These are phyloP conservation scores for Valencia hispanica DNA, from an alignment of 2,797 vertebrate genomes.

Conservation along the genomic window DNA sequence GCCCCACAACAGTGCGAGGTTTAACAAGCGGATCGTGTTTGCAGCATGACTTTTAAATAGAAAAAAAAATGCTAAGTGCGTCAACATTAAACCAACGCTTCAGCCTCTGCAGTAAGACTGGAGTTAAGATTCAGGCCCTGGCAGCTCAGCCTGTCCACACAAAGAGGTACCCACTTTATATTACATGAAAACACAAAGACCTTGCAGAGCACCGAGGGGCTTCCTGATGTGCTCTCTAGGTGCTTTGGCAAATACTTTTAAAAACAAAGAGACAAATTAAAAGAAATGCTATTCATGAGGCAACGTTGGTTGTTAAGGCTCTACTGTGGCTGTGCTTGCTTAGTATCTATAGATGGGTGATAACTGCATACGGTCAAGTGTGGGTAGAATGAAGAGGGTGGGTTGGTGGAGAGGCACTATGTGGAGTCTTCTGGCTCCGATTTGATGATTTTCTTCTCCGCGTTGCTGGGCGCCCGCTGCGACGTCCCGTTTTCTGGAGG, in stretches of 20 bases:
- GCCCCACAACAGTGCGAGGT: neutral
- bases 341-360: slow-evolving; percentile 81
- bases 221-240: slow-evolving; percentile 68
- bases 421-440: slow-evolving; percentile 97
- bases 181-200: slow-evolving; percentile 81
- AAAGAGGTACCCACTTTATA: slow-evolving; percentile 75
- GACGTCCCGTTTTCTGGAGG: slow-evolving; percentile 90
- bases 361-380: slow-evolving; percentile 77
- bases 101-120: slow-evolving; percentile 11
- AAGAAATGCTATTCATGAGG: slow-evolving; percentile 89
- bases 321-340: slow-evolving; percentile 88
- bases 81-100: neutral
- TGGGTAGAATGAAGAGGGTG: slow-evolving; percentile 58
- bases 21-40: slow-evolving; percentile 1
- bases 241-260: slow-evolving; percentile 78
- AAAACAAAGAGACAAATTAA: slow-evolving; percentile 67
- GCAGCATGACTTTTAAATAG: neutral
- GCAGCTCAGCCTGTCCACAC: slow-evolving; percentile 36
- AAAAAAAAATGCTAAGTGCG: neutral
- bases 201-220: slow-evolving; percentile 61
- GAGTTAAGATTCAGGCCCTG: slow-evolving; percentile 62
- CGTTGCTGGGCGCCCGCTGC: slow-evolving; percentile 86
- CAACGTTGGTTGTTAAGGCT: slow-evolving; percentile 99
- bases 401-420: slow-evolving; percentile 81
- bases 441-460: slow-evolving; percentile 96